Base-by-base conservation (phyloP, 2,888 invertebrate species). In the Eledona agricola region DNA sequence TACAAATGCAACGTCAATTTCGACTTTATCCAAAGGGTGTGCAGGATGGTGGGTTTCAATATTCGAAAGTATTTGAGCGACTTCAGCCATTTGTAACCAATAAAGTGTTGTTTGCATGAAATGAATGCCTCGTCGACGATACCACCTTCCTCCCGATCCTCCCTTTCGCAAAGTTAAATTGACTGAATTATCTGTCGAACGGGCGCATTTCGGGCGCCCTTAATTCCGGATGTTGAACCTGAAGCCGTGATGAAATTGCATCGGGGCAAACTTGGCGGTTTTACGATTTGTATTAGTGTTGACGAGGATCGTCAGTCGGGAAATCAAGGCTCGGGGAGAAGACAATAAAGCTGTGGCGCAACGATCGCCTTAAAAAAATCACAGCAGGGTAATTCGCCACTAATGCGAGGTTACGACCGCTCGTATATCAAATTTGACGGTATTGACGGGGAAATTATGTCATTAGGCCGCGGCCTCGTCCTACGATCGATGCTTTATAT, bases 1-100 rank as follows among this genome's bases (percentile, higher is more conserved):
- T 89, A 91, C 66, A 93, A 93, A 73, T 95, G 95, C 73, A 87
- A 89, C 15, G 89, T 93, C 2, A 85, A 88, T 7, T 84, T 89
- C 23, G 91, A 93, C 64, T 91, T 93, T 67, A 87, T 93, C 40
- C 79, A 84, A 9, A 83, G 86, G 2, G 84, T 96, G 25, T 85
- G 92, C 1, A 89, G 86, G 68, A 86, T 85, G 35, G 85, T 91
- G 11, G 85, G 86, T 2, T 89, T 91, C 67, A 87, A 87, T 74
- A 81, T 90, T 37, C 81, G 83, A 47, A 88, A 89, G 68, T 90
- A 90, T 78, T 80, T 91, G 55, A 85, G 84, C 68, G 89, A 90
- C 78, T 87, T 87, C 64, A 80, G 79, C 72, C 81, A 75, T 64
- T 40, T 62, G 16, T 60, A 55, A 50, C n/a, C 2, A 23, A 23